Evolutionary conservation across 2,888 invertebrate genomes (phyloP).

Genomic region (Cetonia aurata): DNA sequence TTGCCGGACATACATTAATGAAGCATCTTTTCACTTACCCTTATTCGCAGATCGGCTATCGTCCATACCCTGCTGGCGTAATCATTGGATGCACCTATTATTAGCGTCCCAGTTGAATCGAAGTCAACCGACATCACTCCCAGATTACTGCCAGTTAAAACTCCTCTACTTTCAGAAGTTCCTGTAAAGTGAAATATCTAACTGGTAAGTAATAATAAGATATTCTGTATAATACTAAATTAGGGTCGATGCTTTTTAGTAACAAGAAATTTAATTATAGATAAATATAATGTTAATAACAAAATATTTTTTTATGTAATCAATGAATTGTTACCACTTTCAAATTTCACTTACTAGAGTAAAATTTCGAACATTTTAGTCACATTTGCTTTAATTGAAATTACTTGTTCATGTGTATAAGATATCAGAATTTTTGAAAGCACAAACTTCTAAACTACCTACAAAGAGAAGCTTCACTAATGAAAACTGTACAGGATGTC

Average conservation of each 20-base stretch:
- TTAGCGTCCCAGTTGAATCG: slow-evolving; percentile 87
- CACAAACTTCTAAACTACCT: neutral
- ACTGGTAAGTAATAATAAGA: neutral
- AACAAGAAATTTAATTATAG: neutral
- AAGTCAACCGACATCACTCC: slow-evolving; percentile 97
- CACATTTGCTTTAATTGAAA: neutral
- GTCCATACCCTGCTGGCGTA: slow-evolving; percentile 98
- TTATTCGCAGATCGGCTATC: slow-evolving; percentile 87
- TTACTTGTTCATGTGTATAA: neutral
- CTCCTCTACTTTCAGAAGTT: slow-evolving; percentile 79
- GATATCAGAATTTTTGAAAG: neutral
- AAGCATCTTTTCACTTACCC: slow-evolving; percentile 68
- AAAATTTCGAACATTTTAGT: neutral
- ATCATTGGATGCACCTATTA: slow-evolving; percentile 96
- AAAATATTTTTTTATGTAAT: no score
- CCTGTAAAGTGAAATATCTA: slow-evolving; percentile 66
- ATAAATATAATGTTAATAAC: neutral
- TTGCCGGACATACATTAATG: no score
- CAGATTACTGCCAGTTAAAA: slow-evolving; percentile 93
- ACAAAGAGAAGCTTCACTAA: neutral
- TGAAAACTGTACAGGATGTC: no score
- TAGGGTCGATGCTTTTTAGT: no score
- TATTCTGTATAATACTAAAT: neutral
- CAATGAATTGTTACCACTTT: no score
- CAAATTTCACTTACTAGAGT: no score